Base-by-base conservation (phyloP, 2,113 vertebrate genomes). In the Ptyas mucosa region DNA sequence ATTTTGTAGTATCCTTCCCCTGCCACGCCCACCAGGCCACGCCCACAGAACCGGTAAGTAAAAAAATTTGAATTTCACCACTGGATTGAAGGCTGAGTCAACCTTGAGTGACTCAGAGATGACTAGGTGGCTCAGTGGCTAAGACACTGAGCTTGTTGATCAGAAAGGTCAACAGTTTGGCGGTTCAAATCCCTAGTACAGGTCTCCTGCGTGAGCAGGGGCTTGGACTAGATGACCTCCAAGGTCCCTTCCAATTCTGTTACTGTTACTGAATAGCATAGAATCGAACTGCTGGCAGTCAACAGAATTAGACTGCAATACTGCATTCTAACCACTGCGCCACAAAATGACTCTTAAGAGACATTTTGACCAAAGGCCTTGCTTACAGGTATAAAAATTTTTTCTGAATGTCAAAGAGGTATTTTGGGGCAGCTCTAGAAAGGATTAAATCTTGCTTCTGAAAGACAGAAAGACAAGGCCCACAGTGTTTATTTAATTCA, bases 401-500 rank as follows among this genome's bases (percentile, higher is more conserved):
- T 8, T 85, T 85, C 54, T 24, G 1, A 52, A 29, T 20, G 26
- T 46, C 21, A 87, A 24, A 58, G 2, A 46, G 24, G 20, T 46
- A 58, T 61, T 58, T 93, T 11, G 11, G 46, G 55, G 9, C 3
- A 86, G 1, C 75, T 52, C n/a, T 57, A 43, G 29, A 85, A 20
- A 34, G 51, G 54, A 86, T 6, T 49, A 85, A 23, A 64, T 15
- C 46, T 64, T 92, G 15, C 87, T 75, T 0, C 1, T 57, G 53
- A 89, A 5, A 26, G 15, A 94, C 5, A 0, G 0, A 34, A 15
- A 0, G 0, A 0, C 0, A 0, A 29, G 61, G 1, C 2, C 18
- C 46, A 91, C 15, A 1, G 5, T 43, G 0, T 0, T 39, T 3
- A 1, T 90, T 51, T 34, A 1, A 1, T 12, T 26, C 1, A 85